Base-by-base conservation (phyloP, 1,140 invertebrate species). In the Drosophila persimilis region DNA sequence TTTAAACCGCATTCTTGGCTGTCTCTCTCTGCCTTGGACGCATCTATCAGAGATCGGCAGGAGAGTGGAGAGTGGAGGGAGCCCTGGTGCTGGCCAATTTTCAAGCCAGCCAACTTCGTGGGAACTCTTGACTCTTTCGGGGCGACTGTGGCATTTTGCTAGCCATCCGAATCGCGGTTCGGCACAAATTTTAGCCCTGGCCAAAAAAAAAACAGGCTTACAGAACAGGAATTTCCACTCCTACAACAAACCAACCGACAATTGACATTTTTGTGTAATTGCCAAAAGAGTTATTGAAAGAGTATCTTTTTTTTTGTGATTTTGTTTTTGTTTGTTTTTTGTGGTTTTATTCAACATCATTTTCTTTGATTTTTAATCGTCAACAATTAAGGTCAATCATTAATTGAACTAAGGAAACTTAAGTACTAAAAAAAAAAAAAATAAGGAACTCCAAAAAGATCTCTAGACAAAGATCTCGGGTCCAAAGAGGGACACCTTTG, bases 181-280 rank as follows among this genome's bases (percentile, higher is more conserved):
- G 35, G 81, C 81, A 83, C 65, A 86, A 70, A 83, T 85, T 85
- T 84, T 84, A 71, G 67, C 67, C 67, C 67, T 58, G 61, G 57
- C 73, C 66, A 69, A 69, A 69, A 69, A 69, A 65, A 57, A 86
- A 86, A 81, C 83, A 76, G 78, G 83, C 84, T 86, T 72, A 64
- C 43, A 86, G 83, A 86, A 86, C 83, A 86, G 83, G 84, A 88
- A 83, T 88, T 88, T 86, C 83, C 83, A 88, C 83, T 86, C 83
- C 83, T 86, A 86, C 83, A 88, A 86, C 74, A 75, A 83, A 50
- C 43, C 35, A 52, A 43, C 73, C 70, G 45, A 73, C 64, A 75
- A 84, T 77, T 85, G 81, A 85, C 64, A 84, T 80, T 80, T 84
- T 85, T 80, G 59, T 72, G 50, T 74, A 83, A 74, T 70, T 83